phyloP scores from a whole-genome alignment of 2,888 invertebrate genomes.

The Drosophila borealis region DNA sequence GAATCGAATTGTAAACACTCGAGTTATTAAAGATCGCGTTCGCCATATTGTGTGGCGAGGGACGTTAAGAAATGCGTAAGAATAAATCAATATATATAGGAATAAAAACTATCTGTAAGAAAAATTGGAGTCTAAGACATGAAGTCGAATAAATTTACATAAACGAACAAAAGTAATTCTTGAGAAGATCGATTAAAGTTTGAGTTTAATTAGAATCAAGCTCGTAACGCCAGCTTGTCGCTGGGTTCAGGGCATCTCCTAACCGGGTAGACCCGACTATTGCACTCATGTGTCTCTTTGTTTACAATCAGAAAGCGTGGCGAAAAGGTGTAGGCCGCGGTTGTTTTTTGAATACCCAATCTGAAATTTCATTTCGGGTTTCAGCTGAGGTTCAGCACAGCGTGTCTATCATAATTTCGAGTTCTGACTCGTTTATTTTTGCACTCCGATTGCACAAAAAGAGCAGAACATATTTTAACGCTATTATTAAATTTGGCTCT shows the following conservation, averaged over 20 bases:
- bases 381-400: slow-evolving; percentile 45
- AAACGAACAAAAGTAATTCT: too few relatives aligned
- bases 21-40: too few relatives aligned
- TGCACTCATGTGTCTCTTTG: background rate
- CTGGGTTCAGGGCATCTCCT: background rate
- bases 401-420: slow-evolving; percentile 63
- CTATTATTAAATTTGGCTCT: slow-evolving; percentile 62
- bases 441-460: slow-evolving; percentile 49
- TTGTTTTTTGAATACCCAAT: slow-evolving; percentile 4
- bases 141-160: too few relatives aligned
- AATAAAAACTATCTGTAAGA: too few relatives aligned
- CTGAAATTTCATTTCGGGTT: slow-evolving; percentile 9
- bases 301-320: slow-evolving; percentile 60
- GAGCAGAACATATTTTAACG: slow-evolving; percentile 53
- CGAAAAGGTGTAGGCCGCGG: slow-evolving; percentile 8
- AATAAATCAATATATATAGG: too few relatives aligned
- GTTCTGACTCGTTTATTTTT: slow-evolving; percentile 41
- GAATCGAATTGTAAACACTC: too few relatives aligned
- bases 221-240: background rate
- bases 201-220: background rate
- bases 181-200: too few relatives aligned
- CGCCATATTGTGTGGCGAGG: too few relatives aligned
- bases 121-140: too few relatives aligned
- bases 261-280: background rate
- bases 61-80: too few relatives aligned